Base-by-base conservation (phyloP, 2,113 vertebrate species). In the Oncorhynchus mykiss region DNA sequence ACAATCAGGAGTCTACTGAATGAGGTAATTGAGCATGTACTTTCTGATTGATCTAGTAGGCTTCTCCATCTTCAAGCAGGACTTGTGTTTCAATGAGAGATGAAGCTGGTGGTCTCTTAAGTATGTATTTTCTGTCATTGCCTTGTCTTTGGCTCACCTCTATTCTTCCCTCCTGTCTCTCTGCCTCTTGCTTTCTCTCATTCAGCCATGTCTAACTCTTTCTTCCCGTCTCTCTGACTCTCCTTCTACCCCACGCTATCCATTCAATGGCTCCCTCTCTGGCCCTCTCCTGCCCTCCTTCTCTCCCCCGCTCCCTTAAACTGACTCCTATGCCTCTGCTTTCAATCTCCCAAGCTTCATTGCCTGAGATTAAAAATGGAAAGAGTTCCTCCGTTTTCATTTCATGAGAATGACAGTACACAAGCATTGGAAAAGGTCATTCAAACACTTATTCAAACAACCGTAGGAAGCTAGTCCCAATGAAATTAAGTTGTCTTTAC, bases 381-480 rank as follows among this genome's bases (percentile, higher is more conserved):
- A 62, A 7, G 5, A n/a, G 7, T 22, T 22, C 18, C 22, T 24
- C n/a, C 0, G 51, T 18, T 54, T 54, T 54, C 14, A 1, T 54
- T 18, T 16, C 51, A 16, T 18, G 16, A 54, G 51, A 54, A 14
- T 54, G 51, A 4, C 49, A 54, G 49, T 54, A 54, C 49, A 54
- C 51, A 54, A 54, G 16, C 14, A 18, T 18, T 24, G 5, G 39
- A 70, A 34, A 68, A 20, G 18, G 31, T 7, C 18, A 34, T 31
- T 68, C 66, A 31, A 67, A 39, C 66, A 68, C 18, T 45, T 16
- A 45, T 31, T 39, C 67, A 39, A 68, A 68, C 67, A 29, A 24
- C 59, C 16, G 3, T 22, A n/a, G 16, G 9, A 22, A 62, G 51
- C 16, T 54, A 54, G 14, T 31, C 16, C 68, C 4, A 70, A 70